Evolutionary conservation across 35 echinoderm and acorn worm species (phyloP).

Genomic region (Stichopus chloronotus): DNA sequence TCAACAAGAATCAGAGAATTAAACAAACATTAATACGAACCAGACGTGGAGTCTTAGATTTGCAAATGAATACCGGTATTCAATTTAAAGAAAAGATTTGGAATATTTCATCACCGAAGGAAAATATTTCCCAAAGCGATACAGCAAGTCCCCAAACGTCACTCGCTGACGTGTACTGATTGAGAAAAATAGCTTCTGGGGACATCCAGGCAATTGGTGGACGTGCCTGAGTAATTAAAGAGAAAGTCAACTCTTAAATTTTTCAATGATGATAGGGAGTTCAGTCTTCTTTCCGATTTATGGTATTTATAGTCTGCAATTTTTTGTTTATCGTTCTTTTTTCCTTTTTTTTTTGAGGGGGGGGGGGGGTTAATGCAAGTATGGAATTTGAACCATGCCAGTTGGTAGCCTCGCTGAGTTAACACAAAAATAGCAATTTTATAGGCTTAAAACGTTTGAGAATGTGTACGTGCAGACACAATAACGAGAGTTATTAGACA

Average conservation of each 20-base stretch:
- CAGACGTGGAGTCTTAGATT: not conserved
- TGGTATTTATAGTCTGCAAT: not conserved
- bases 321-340: not conserved
- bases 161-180: not conserved
- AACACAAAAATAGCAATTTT: no score
- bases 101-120: not conserved
- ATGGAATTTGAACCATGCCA: no score
- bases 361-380: no score
- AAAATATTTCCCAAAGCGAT: not conserved
- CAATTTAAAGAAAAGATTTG: not conserved
- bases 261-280: not conserved
- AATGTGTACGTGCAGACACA: no score
- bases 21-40: not conserved
- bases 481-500: no score
- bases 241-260: not conserved
- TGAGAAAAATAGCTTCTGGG: not conserved
- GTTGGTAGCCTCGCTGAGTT: no score
- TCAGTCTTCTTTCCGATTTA: not conserved
- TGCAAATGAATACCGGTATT: not conserved
- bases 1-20: not conserved
- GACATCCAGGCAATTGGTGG: not conserved
- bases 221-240: not conserved
- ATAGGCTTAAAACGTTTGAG: no score
- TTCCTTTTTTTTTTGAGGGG: no score
- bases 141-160: not conserved